phyloP scores from a whole-genome alignment of 2,888 invertebrate genomes.

The Nemapogon koenigi region DNA sequence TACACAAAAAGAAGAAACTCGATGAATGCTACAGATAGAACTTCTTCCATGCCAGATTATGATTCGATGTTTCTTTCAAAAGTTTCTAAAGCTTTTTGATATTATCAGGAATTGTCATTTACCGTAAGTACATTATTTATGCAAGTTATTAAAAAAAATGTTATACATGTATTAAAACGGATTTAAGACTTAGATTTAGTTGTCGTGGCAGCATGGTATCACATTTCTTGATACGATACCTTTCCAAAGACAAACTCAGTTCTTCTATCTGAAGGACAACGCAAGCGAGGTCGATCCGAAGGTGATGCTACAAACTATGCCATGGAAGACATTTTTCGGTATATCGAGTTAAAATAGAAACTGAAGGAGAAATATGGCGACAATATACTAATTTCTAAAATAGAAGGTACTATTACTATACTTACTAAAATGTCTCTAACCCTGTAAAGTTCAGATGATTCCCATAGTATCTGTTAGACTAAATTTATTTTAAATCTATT shows the following conservation, averaged over 20 bases:
- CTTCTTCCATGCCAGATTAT: too few relatives aligned
- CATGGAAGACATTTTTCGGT: slow-evolving; percentile 14
- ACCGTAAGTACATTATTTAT: too few relatives aligned
- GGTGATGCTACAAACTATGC: slow-evolving; percentile 3
- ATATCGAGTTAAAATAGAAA: slow-evolving; percentile 6
- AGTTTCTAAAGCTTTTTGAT: too few relatives aligned
- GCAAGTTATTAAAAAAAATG: not conserved
- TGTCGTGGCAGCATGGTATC: not conserved
- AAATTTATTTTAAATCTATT: too few relatives aligned
- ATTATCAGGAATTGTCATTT: too few relatives aligned
- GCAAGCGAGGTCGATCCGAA: not conserved
- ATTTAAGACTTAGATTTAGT: not conserved
- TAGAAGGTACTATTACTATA: too few relatives aligned
- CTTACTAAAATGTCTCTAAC: too few relatives aligned
- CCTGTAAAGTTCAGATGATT: too few relatives aligned
- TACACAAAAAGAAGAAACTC: too few relatives aligned
- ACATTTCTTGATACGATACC: not conserved
- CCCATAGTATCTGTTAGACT: too few relatives aligned
- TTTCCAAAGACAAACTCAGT: not conserved
- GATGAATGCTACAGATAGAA: too few relatives aligned
- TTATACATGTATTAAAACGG: not conserved
- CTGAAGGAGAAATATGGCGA: slow-evolving; percentile 1
- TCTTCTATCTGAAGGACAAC: not conserved
- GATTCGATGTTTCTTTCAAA: too few relatives aligned
- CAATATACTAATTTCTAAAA: slow-evolving; percentile 5